These are phyloP conservation scores for Sesia apiformis DNA, from an alignment of 2,888 invertebrate species.

Conservation along the genomic window DNA sequence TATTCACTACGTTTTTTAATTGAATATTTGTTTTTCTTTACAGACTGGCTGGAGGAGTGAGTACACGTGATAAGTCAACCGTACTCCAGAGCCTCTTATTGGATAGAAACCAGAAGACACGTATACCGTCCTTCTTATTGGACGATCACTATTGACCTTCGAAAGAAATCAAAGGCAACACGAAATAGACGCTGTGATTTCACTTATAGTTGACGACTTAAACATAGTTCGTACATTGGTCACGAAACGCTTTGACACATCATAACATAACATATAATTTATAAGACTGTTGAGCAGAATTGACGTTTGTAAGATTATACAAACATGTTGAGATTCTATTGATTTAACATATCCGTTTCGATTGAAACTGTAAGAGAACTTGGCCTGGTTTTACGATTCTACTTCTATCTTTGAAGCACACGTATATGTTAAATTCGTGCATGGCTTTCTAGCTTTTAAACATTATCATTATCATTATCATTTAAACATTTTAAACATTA, in stretches of 20 bases:
- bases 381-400: no score
- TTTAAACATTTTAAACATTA: no score
- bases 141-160: constrained; percentile 23
- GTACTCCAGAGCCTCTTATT: constrained; percentile 33
- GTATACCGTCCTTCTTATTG: constrained; percentile 18
- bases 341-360: constrained; percentile 43
- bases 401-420: no score
- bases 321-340: constrained; percentile 29
- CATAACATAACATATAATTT: constrained; percentile 25
- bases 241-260: constrained; percentile 21
- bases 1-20: no score
- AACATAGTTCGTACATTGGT: constrained; percentile 7
- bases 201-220: constrained; percentile 22
- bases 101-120: constrained; percentile 22
- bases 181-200: constrained; percentile 50
- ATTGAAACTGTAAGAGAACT: constrained; percentile 8
- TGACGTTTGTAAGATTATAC: constrained; percentile 54
- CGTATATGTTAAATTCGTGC: no score
- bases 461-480: no score
- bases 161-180: constrained; percentile 27
- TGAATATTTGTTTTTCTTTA: constrained; percentile 45
- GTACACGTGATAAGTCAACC: constrained; percentile 89
- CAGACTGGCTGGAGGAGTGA: constrained; percentile 95
- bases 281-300: constrained; percentile 69
- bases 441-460: no score